Evolutionary conservation across 1,140 invertebrate genomes (phyloP).

Genomic region (Drosophila ironensis): DNA sequence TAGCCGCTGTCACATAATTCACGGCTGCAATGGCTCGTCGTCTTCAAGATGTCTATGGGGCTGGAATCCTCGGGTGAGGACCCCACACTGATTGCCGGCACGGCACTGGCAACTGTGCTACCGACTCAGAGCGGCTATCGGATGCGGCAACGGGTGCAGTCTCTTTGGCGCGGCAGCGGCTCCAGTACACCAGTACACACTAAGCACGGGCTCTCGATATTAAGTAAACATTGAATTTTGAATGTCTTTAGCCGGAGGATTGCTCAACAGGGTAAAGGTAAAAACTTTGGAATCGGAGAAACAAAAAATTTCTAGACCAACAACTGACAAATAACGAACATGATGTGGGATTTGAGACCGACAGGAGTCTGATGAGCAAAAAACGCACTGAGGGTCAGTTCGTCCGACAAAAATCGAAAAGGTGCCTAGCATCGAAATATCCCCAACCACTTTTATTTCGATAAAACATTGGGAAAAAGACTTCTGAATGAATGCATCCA

Average conservation of each 20-base stretch:
- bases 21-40: constrained; percentile 1
- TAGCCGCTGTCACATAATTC: constrained; percentile 61
- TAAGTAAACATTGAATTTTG: constrained; percentile 73
- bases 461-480: neutral
- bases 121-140: neutral
- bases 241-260: constrained; percentile 56
- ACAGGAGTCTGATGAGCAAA: constrained; percentile 33
- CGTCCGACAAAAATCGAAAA: constrained; percentile 17
- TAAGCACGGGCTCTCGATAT: constrained; percentile 38
- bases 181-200: constrained; percentile 56
- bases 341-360: constrained; percentile 54
- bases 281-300: constrained; percentile 59
- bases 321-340: constrained; percentile 70
- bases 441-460: no score
- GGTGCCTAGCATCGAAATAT: no score
- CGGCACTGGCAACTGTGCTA: neutral
- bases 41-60: neutral
- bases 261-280: constrained; percentile 23
- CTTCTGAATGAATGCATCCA: no score
- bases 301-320: constrained; percentile 66
- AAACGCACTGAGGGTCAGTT: neutral
- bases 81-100: constrained; percentile 2
- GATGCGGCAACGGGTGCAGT: neutral
- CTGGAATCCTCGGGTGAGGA: neutral
- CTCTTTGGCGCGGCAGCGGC: neutral